Percentiles rank a stretch among this genome's conserved stretches.
phyloP scores from a whole-genome alignment of 2,113 vertebrate species.

The Bos indicus region DNA sequence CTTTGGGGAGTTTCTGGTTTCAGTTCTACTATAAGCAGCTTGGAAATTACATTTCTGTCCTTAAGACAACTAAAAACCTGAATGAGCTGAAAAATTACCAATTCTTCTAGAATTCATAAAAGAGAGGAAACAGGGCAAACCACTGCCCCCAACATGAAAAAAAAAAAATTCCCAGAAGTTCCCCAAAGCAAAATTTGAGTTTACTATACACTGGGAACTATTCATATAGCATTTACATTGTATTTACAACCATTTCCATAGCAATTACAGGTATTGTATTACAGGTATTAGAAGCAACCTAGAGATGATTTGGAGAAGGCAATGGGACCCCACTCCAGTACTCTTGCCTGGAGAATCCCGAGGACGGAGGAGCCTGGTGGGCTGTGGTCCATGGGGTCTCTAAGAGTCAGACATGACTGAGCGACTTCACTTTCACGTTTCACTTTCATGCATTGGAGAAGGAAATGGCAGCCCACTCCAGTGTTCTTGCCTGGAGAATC shows the following conservation, averaged over 20 bases:
- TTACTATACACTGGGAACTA: background rate
- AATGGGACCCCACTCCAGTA: too few relatives aligned
- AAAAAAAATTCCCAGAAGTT: background rate
- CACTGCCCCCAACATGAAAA: background rate
- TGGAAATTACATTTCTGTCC: background rate
- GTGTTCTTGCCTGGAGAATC: too few relatives aligned
- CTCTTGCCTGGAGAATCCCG: too few relatives aligned
- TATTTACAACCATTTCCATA: background rate
- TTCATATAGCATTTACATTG: background rate
- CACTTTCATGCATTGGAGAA: too few relatives aligned
- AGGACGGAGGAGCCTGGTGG: too few relatives aligned
- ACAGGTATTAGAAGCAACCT: background rate
- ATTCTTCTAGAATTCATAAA: background rate
- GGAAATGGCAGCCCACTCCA: too few relatives aligned
- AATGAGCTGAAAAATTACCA: background rate
- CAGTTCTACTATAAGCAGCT: background rate
- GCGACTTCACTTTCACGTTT: too few relatives aligned
- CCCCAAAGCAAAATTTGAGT: background rate
- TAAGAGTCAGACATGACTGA: too few relatives aligned
- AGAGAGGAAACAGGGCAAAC: background rate
- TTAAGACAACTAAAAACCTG: background rate
- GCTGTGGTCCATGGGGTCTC: too few relatives aligned
- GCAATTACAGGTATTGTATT: background rate
- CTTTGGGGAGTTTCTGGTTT: background rate
- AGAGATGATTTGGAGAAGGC: too few relatives aligned